Percentiles rank a stretch among this genome's conserved stretches.
Evolutionary conservation across 2,797 vertebrate genomes (phyloP).

Genomic region (Labeo calbasu): DNA sequence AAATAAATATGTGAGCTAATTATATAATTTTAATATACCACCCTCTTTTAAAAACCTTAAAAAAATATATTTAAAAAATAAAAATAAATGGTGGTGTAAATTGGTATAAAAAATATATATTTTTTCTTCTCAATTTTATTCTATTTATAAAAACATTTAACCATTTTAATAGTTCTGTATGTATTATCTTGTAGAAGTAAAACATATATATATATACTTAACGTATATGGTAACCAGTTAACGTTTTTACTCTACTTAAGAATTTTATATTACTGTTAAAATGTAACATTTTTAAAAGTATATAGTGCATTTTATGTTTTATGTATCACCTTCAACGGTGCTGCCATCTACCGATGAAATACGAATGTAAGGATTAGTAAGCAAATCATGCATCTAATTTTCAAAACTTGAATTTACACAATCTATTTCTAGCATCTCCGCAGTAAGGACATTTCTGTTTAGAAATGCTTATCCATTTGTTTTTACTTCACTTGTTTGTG

Average conservation of each 20-base stretch:
- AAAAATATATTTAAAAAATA: background rate
- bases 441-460: background rate
- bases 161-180: no score
- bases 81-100: background rate
- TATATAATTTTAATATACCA: background rate
- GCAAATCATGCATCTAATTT: background rate
- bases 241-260: background rate
- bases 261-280: background rate
- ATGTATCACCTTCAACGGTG: background rate
- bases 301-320: background rate
- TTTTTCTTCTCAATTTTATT: no score
- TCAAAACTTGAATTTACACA: background rate
- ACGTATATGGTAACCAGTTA: background rate
- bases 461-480: background rate
- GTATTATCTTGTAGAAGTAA: no score
- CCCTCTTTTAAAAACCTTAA: background rate
- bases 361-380: background rate
- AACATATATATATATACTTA: background rate
- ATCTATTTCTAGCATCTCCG: background rate
- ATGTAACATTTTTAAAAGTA: background rate
- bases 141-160: no score
- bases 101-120: no score
- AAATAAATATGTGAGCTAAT: background rate
- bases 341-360: slow-evolving; percentile 26
- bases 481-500: background rate